Percentiles rank a stretch among this genome's conserved stretches.
phyloP scores from a whole-genome alignment of 2,113 vertebrate genomes.

The Protobothrops mucrosquamatus region DNA sequence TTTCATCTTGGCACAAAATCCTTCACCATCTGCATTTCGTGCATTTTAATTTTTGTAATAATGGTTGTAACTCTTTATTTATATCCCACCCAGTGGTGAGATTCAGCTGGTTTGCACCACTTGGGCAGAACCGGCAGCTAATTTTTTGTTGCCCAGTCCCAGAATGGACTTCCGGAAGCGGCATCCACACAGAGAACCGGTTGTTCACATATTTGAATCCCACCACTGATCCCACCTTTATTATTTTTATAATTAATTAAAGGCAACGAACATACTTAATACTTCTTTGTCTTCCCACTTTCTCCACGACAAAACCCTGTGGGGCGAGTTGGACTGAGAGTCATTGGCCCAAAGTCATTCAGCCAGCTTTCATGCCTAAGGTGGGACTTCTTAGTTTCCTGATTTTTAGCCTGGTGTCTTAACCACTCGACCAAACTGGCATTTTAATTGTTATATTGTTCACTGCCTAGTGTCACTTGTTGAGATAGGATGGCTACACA shows the following conservation, averaged over 20 bases:
- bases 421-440: not conserved
- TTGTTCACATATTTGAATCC: too few species aligned
- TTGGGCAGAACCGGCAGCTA: too few species aligned
- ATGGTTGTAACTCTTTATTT: not conserved
- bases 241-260: not conserved
- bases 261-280: not conserved
- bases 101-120: too few species aligned
- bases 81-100: not conserved
- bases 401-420: not conserved
- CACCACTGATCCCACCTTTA: not conserved
- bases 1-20: not conserved
- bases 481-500: not conserved
- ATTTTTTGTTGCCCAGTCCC: too few species aligned
- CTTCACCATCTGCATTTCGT: not conserved
- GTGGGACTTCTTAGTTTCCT: not conserved
- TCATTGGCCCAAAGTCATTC: not conserved
- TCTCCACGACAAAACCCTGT: not conserved
- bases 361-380: not conserved
- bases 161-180: too few species aligned
- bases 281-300: not conserved
- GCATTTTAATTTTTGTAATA: not conserved
- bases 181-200: too few species aligned
- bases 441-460: not conserved
- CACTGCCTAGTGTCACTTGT: not conserved
- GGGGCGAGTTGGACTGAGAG: not conserved